Evolutionary conservation across 23 tunicate genomes (phyloP), one percentile per base, ranked within the genome.

Genomic region (Trididemnum nubilum): DNA sequence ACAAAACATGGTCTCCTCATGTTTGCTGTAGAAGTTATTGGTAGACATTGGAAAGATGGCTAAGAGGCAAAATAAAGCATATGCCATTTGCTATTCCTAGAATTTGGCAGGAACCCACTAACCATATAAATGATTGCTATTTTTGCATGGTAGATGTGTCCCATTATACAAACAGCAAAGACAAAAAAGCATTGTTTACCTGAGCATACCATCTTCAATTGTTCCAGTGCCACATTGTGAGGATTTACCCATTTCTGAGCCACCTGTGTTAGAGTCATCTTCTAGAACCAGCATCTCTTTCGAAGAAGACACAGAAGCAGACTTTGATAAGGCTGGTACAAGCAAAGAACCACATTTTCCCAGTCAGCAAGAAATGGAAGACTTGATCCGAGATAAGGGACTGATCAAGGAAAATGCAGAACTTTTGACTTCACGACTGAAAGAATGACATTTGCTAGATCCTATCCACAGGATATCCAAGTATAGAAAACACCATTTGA

Each of bases 381-480:
- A 70, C 76, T 70, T 32, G 76, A 70, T 70, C 38, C 76, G 38
- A 35, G 76, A 70, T 35, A 70, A 28, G 76, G 76, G 76, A 70
- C 76, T 70, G 76, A 70, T 38, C 76, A 70, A 70, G 44, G 76
- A 70, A 70, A 70, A 70, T 70, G 76, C 38, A 70, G 76, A 70
- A 70, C 76, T 70, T 70, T 70, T 70, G 76, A 32, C 76, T 35
- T 70, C 38, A 70, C 76, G 38, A 35, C 76, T 70, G 21, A 70
- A 70, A 70, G 76, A 70, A 23, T 35, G 39, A 38, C 15, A 35
- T 70, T 70, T 70, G 76, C 69, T n/a, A 63, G 69, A 23, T 63
- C 4, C 27, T 19, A 63, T 49, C 57, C 57, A 49, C 15, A 12
- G 18, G 18, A n/a, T n/a, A n/a, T n/a, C n/a, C n/a, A n/a, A n/a